Evolutionary conservation across 2,888 invertebrate genomes (phyloP).

Genomic region (Oscheius sp.): DNA sequence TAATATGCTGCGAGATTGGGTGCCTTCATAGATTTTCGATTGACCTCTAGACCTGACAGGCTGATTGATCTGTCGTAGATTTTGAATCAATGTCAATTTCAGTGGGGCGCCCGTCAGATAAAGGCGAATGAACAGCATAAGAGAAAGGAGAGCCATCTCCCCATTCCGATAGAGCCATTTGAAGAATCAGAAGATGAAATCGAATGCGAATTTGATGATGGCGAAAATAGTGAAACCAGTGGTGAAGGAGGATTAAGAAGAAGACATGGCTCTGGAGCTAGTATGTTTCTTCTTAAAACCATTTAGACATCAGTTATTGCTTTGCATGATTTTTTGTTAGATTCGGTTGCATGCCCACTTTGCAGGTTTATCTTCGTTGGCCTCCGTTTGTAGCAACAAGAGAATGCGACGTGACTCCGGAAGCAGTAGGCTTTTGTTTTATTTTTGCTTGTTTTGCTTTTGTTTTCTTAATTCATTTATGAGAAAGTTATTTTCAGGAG

Average conservation of each 20-base stretch:
- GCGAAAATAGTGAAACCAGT: constrained; percentile 27
- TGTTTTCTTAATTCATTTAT: not conserved
- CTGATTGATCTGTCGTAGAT: not conserved
- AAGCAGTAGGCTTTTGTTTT: constrained; percentile 33
- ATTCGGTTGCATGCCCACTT: constrained; percentile 18
- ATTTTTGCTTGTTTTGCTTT: not conserved
- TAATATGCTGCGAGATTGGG: no score
- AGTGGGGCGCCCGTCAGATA: constrained; percentile 68
- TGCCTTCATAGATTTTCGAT: not conserved
- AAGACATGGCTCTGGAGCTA: constrained; percentile 39
- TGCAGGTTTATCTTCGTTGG: constrained; percentile 49
- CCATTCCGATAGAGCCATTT: not conserved
- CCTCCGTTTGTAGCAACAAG: constrained; percentile 44
- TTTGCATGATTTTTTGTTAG: not conserved
- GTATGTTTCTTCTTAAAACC: constrained; percentile 27
- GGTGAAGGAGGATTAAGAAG: constrained; percentile 33
- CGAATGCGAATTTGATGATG: constrained; percentile 30
- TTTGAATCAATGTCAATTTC: constrained; percentile 25
- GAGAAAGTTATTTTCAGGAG: constrained; percentile 31
- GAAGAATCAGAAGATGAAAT: constrained; percentile 27
- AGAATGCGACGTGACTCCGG: constrained; percentile 41
- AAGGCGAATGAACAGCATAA: constrained; percentile 54
- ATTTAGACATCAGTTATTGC: not conserved
- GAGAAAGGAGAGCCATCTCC: constrained; percentile 41
- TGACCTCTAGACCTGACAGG: not conserved